Evolutionary conservation across 2,113 vertebrate species (phyloP), one percentile per base, ranked within the genome.

Genomic region (Chamaea fasciata): DNA sequence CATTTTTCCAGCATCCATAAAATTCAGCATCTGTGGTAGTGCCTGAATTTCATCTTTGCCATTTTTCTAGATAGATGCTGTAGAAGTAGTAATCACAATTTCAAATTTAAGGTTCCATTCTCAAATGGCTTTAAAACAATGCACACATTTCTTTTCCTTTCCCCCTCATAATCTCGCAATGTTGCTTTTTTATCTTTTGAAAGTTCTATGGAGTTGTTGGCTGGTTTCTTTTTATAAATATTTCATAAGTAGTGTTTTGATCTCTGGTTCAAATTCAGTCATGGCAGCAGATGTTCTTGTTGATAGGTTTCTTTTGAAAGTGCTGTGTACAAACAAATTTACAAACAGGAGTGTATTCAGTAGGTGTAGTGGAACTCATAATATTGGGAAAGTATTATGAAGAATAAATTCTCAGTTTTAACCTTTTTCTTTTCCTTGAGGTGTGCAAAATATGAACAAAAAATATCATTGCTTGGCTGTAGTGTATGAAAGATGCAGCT

Each of bases 181-280:
- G 13, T 39, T 82, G 9, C 39, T 79, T 89, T 92, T 94, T 64
- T n/a, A 57, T 52, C 41, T 30, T 91, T 78, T 92, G 57, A 50
- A 79, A 69, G 24, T 83, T 85, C 56, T 49, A 4, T 62, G 35
- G 62, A 83, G 23, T 82, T 68, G 73, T 65, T 52, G 31, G 16
- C 55, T 76, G 71, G 21, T 65, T 91, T 95, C 57, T 73, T 90
- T 90, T 76, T 68, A 83, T 88, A 93, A 92, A 93, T 83, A 76
- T 91, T 94, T 94, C 67, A 95, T 69, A 70, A 77, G 35, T 28
- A 65, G 55, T 21, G 50, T 94, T 96, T 93, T 94, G 84, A 91
- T 94, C 84, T 95, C 63, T 63, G 39, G 74, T 95, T 91, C 89
- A 85, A 85, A 63, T 95, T 80, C 78, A 95, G 59, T 62, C 33